Conservation (phyloP, 2,888 invertebrate species). For the Drosophila mercatorum region DNA sequence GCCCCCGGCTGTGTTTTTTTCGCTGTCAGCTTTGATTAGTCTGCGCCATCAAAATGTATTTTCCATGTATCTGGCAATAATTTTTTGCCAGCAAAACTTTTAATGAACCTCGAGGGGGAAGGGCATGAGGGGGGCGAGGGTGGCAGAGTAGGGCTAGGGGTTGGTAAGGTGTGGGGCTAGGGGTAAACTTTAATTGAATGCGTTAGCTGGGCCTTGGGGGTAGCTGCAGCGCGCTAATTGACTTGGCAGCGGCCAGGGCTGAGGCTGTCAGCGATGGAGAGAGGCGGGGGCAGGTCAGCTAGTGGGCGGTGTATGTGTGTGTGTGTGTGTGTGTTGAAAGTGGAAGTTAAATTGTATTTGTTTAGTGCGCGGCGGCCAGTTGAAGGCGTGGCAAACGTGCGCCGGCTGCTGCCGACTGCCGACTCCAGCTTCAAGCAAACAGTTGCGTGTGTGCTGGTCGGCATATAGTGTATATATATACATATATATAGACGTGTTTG, state of each 20-base stretch:
- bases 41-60: conserved; percentile 23
- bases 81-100: conserved; percentile 19
- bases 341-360: conserved; percentile 79
- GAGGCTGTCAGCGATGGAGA: neutral
- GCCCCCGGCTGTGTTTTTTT: conserved; percentile 14
- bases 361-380: conserved; percentile 58
- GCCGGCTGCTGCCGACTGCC: conserved; percentile 21
- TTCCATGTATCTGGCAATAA: conserved; percentile 17
- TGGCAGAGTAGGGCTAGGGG: neutral
- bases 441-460: conserved; percentile 23
- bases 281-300: neutral
- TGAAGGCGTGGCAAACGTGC: conserved; percentile 31
- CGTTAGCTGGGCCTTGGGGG: conserved; percentile 9
- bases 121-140: neutral
- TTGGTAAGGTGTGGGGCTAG: neutral
- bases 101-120: neutral
- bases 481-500: conserved; percentile 6
- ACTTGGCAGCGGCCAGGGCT: conserved; percentile 35
- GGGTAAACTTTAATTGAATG: conserved; percentile 57
- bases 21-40: conserved; percentile 44
- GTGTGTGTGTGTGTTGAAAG: conserved; percentile 71
- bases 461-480: conserved; percentile 1
- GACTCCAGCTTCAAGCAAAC: conserved; percentile 46
- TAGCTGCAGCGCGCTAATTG: conserved; percentile 55
- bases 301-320: conserved; percentile 38